These are phyloP conservation scores for Xiphophorus maculatus DNA, from an alignment of 2,113 vertebrate species.

Conservation along the genomic window DNA sequence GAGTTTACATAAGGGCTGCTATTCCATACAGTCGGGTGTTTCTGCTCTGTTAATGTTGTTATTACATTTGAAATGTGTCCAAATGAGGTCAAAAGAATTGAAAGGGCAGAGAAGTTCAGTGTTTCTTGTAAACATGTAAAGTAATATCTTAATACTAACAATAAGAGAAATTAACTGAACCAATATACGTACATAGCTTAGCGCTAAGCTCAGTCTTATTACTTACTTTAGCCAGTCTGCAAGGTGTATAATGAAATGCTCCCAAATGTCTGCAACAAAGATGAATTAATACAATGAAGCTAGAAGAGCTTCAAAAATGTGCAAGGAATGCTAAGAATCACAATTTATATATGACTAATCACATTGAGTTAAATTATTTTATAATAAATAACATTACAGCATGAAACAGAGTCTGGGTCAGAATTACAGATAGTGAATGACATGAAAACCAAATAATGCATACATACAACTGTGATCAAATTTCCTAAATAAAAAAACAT, in stretches of 20 bases:
- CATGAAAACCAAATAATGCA: too few relatives aligned
- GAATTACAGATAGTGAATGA: too few relatives aligned
- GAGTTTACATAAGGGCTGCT: slow-evolving; percentile 19
- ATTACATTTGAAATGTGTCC: neutral
- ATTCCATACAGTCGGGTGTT: neutral
- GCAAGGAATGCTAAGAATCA: too few relatives aligned
- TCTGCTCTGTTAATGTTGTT: neutral
- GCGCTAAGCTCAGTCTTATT: neutral
- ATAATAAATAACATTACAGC: neutral
- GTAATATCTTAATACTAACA: too few relatives aligned
- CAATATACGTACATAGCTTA: too few relatives aligned
- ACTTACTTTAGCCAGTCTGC: neutral
- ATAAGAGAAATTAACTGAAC: too few relatives aligned
- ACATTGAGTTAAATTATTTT: neutral
- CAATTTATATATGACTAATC: neutral
- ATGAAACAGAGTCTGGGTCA: too few relatives aligned
- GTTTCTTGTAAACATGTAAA: too few relatives aligned
- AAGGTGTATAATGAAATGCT: neutral
- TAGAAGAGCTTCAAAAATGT: neutral
- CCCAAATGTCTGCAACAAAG: neutral
- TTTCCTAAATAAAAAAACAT: too few relatives aligned
- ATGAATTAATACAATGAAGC: neutral
- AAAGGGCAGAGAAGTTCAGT: too few relatives aligned
- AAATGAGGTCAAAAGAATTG: too few relatives aligned
- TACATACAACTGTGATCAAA: too few relatives aligned